phyloP scores from a whole-genome alignment of 2,888 invertebrate genomes.

The Lissocephala sabroskyi region DNA sequence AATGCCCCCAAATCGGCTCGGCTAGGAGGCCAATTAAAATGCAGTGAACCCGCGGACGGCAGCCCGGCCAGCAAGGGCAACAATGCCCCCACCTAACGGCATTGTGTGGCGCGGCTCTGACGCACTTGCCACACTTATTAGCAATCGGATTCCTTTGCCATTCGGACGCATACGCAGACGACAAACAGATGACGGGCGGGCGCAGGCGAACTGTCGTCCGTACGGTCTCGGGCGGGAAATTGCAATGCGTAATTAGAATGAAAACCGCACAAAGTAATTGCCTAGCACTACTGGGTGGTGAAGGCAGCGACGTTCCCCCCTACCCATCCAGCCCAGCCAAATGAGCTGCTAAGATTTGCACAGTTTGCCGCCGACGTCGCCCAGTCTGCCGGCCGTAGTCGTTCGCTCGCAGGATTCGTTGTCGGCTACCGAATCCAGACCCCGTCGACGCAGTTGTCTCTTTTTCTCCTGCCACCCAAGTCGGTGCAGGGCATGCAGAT shows the following conservation, averaged over 20 bases:
- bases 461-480: no score
- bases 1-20: no score
- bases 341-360: conserved; percentile 16
- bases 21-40: conserved; percentile 71
- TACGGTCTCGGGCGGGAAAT: no score
- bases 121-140: conserved; percentile 54
- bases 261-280: conserved; percentile 39
- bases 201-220: neutral
- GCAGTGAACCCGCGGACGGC: conserved; percentile 69
- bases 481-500: neutral
- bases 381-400: conserved; percentile 30
- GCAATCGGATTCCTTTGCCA: conserved; percentile 70
- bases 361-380: conserved; percentile 24
- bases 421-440: no score
- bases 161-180: conserved; percentile 69
- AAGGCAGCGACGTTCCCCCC: no score
- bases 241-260: no score
- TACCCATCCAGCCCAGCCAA: no score
- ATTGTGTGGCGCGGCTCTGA: conserved; percentile 3
- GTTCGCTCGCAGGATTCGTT: neutral
- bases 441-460: no score
- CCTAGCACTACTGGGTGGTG: conserved; percentile 51
- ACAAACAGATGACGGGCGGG: conserved; percentile 31
- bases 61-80: no score
- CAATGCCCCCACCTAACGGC: neutral